These are phyloP conservation scores for Dromius quadrimaculatus DNA, from an alignment of 2,888 invertebrate species.

Conservation along the genomic window DNA sequence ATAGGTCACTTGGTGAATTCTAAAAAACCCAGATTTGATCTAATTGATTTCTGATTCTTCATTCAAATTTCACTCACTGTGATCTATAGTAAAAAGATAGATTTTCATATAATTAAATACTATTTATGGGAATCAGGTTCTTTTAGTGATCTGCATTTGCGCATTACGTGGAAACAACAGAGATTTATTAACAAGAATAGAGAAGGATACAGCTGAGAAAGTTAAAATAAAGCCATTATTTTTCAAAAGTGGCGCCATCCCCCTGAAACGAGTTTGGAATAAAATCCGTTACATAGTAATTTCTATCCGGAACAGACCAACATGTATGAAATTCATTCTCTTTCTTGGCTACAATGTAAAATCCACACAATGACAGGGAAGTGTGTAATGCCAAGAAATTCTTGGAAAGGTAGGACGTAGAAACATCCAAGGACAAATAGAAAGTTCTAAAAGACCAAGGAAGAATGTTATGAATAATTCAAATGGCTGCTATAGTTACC, in stretches of 20 bases:
- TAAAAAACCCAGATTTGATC: too few relatives aligned
- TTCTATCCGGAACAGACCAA: constrained; percentile 50
- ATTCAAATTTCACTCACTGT: too few relatives aligned
- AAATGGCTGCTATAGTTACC: too few relatives aligned
- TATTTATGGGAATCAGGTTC: too few relatives aligned
- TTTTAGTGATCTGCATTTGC: constrained; percentile 17
- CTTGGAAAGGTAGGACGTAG: too few relatives aligned
- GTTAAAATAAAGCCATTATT: constrained; percentile 52
- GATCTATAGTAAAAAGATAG: too few relatives aligned
- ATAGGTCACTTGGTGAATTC: too few relatives aligned
- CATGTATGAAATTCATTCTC: constrained; percentile 51
- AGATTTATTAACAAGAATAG: constrained; percentile 49
- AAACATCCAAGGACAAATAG: too few relatives aligned
- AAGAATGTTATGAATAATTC: too few relatives aligned
- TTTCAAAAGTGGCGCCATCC: constrained; percentile 50
- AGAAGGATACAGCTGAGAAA: constrained; percentile 39
- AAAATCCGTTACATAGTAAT: constrained; percentile 48
- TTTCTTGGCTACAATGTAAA: constrained; percentile 7
- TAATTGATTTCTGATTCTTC: too few relatives aligned
- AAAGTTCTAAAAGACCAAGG: too few relatives aligned
- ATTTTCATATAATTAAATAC: too few relatives aligned
- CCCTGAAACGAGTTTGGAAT: constrained; percentile 46
- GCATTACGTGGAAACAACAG: constrained; percentile 30
- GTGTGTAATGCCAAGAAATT: constrained; percentile 31
- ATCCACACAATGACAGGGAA: constrained; percentile 30